These are phyloP conservation scores for Drosophila antonietae DNA, from an alignment of 2,888 invertebrate species.

Conservation along the genomic window DNA sequence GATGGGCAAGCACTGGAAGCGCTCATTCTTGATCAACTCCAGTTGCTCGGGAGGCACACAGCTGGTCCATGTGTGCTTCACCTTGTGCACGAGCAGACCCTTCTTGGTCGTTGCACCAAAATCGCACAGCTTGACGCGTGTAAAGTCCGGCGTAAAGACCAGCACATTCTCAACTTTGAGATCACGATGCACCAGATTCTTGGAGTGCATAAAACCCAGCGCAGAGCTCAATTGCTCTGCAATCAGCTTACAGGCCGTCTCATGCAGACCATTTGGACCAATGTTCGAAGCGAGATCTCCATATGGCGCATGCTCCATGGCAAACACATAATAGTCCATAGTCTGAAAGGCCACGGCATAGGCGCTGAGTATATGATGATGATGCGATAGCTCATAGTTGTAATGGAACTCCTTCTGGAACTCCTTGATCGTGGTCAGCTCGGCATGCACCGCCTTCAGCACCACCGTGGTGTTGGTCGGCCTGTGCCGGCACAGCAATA, in stretches of 20 bases:
- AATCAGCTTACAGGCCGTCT: constrained; percentile 87
- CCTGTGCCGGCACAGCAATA: constrained; percentile 87
- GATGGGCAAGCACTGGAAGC: constrained; percentile 88
- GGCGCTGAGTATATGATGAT: constrained; percentile 90
- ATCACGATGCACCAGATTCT: constrained; percentile 90
- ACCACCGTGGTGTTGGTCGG: constrained; percentile 88
- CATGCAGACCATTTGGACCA: constrained; percentile 87
- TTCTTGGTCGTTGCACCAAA: constrained; percentile 89
- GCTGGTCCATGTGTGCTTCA: constrained; percentile 86
- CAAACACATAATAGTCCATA: constrained; percentile 86
- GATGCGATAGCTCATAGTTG: constrained; percentile 91
- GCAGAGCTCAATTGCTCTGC: constrained; percentile 90
- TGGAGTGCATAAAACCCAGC: constrained; percentile 91
- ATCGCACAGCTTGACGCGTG: constrained; percentile 90
- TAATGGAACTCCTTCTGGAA: constrained; percentile 92
- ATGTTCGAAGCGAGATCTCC: constrained; percentile 89
- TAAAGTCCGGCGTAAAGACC: constrained; percentile 89
- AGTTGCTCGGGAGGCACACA: constrained; percentile 87
- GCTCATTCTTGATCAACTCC: constrained; percentile 87
- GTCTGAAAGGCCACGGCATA: constrained; percentile 89
- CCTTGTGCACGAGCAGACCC: constrained; percentile 86
- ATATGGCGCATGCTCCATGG: constrained; percentile 90
- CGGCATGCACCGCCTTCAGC: constrained; percentile 88
- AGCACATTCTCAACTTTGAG: constrained; percentile 90
- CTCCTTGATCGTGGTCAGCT: constrained; percentile 87